phyloP scores from a whole-genome alignment of 53 echinoderm and acorn worm species.

The Apostichopus leukothele region DNA sequence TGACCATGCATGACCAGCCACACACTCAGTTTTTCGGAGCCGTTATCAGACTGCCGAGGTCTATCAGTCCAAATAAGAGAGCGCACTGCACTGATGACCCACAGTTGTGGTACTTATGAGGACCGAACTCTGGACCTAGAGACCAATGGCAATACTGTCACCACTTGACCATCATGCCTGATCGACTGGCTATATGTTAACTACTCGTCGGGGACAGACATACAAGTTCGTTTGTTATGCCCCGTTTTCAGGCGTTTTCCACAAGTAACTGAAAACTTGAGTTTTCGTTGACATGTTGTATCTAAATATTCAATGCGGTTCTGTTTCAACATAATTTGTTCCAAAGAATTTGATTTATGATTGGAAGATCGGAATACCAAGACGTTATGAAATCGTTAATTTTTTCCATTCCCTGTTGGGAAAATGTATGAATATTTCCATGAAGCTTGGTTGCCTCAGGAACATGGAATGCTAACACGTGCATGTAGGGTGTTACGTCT shows the following conservation, averaged over 20 bases:
- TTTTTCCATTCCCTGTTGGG: not conserved
- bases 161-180: no score
- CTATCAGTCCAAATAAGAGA: no score
- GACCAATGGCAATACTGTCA: no score
- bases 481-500: conserved; percentile 37
- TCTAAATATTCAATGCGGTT: not conserved
- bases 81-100: no score
- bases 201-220: no score
- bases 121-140: no score
- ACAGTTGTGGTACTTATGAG: no score
- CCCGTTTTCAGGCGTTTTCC: not conserved
- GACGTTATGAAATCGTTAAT: not conserved
- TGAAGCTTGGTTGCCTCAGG: not conserved
- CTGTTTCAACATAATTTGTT: not conserved
- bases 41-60: no score
- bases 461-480: not conserved
- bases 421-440: conserved; percentile 4
- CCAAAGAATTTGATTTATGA: not conserved
- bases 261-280: not conserved
- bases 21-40: no score
- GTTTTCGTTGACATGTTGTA: not conserved
- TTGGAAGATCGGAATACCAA: conserved; percentile 21
- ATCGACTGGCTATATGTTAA: no score
- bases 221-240: not conserved
- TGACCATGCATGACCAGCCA: no score